Percentiles rank a stretch among this genome's conserved stretches.
Evolutionary conservation across 2,888 invertebrate genomes (phyloP).

Genomic region (Nephrotoma guestfalica): DNA sequence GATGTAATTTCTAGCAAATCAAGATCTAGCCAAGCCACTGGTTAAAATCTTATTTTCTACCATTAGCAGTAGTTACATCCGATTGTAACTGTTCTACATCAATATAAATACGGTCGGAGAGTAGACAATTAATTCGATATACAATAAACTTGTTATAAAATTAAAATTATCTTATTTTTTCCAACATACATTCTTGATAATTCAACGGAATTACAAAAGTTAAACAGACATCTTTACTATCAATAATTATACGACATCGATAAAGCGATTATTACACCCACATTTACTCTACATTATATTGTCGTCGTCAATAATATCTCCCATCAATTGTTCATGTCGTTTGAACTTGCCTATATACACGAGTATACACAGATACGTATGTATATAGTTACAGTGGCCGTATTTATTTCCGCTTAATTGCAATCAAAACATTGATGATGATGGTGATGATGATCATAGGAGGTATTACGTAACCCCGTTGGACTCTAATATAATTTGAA

Average conservation of each 20-base stretch:
- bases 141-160: background rate
- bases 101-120: background rate
- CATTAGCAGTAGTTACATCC: background rate
- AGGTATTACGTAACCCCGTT: background rate
- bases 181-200: background rate
- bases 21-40: background rate
- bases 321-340: background rate
- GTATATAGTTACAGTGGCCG: background rate
- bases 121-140: background rate
- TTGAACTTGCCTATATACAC: background rate
- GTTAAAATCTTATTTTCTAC: background rate
- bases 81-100: background rate
- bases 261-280: background rate
- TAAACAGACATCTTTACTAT: background rate
- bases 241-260: background rate
- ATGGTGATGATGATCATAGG: background rate
- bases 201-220: background rate
- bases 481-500: background rate
- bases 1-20: too few relatives aligned
- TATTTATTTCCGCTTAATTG: background rate
- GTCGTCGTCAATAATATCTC: background rate
- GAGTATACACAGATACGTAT: background rate
- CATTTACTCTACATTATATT: background rate
- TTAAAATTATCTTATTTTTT: background rate
- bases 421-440: background rate